Percentiles rank a stretch among this genome's conserved stretches.
These are phyloP conservation scores for Cichladusa arquata DNA, from an alignment of 2,113 vertebrate genomes.

Conservation along the genomic window DNA sequence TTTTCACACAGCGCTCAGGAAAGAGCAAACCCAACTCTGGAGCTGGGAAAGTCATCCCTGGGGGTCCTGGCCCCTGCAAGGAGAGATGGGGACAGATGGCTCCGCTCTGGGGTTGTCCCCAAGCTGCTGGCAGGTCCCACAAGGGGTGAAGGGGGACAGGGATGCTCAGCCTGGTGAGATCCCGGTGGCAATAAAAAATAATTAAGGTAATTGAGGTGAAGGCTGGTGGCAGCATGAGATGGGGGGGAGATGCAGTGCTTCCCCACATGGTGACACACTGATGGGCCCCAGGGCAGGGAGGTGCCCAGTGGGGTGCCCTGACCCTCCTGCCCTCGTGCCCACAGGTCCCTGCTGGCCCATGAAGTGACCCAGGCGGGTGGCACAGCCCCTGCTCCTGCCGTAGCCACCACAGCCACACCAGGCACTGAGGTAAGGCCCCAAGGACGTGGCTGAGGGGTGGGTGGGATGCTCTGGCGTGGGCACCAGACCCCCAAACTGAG, in stretches of 20 bases:
- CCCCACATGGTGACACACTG: rapidly evolving
- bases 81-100: neutral
- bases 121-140: neutral
- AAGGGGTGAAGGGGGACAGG: neutral
- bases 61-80: neutral
- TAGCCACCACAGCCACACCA: neutral
- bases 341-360: constrained; percentile 77
- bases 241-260: neutral
- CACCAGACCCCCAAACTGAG: rapidly evolving
- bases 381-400: constrained; percentile 71
- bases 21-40: neutral
- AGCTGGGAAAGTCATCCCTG: neutral
- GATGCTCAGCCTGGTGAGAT: neutral
- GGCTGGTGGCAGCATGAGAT: rapidly evolving
- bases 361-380: constrained; percentile 76
- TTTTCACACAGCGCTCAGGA: rapidly evolving
- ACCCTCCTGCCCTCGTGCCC: neutral
- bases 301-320: neutral
- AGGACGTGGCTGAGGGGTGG: rapidly evolving
- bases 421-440: constrained; percentile 7
- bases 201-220: neutral
- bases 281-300: rapidly evolving
- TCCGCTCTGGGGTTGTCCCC: neutral
- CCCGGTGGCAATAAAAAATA: neutral
- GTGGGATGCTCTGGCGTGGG: rapidly evolving